A percentile compares a stretch with the other conserved stretches of the same genome.
Evolutionary conservation across 2,888 invertebrate genomes (phyloP).

Genomic region (Ophion ellenae): DNA sequence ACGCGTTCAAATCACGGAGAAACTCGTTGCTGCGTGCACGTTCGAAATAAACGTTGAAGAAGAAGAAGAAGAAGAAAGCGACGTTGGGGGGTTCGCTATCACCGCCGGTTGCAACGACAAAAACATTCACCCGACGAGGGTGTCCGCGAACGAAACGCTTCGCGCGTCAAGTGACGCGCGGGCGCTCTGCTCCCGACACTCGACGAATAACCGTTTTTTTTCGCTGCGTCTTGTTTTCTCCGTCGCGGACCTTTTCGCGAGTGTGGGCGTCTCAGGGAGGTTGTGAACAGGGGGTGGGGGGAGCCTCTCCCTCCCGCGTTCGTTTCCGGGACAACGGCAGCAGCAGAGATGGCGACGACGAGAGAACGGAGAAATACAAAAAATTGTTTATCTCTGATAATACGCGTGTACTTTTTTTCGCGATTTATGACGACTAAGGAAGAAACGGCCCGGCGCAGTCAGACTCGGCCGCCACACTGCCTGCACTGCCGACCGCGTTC

Average conservation of each 20-base stretch:
- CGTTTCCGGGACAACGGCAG: not conserved
- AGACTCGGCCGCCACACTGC: constrained; percentile 75
- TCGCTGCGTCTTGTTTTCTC: not conserved
- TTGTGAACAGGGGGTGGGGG: no score
- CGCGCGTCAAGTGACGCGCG: constrained; percentile 58
- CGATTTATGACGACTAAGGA: not conserved
- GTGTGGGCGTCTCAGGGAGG: not conserved
- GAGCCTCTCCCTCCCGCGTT: not conserved
- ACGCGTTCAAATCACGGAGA: not conserved
- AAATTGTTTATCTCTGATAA: constrained; percentile 30
- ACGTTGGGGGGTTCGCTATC: no score
- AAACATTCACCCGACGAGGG: not conserved
- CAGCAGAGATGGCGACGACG: not conserved
- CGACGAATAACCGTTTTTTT: constrained; percentile 22
- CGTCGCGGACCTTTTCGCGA: not conserved
- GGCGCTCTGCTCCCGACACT: constrained; percentile 24
- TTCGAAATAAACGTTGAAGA: no score
- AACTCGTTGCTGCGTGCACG: not conserved
- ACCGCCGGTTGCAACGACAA: no score
- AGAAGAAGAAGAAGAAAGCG: no score
- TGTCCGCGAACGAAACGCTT: not conserved
- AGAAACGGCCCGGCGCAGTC: constrained; percentile 67
- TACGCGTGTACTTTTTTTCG: not conserved
- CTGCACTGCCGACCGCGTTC: constrained; percentile 74
- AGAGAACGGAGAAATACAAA: constrained; percentile 31